Base-by-base conservation (phyloP, 2,888 invertebrate genomes). In the Andricus quercusramuli region DNA sequence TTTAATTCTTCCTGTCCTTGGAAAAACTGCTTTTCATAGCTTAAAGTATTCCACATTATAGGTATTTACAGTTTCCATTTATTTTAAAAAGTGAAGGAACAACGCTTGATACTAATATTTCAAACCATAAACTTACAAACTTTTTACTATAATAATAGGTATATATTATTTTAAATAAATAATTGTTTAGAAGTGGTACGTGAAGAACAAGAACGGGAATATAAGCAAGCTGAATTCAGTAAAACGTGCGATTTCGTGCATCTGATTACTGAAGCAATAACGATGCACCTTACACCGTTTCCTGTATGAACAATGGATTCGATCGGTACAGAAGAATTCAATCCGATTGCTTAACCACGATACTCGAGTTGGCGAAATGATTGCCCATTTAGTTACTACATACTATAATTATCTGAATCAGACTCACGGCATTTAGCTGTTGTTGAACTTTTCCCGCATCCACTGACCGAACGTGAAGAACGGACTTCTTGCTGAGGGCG, bases 391-490 rank as follows among this genome's bases (percentile, higher is more conserved):
- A 76, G 66, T 65, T 56, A 80, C 79, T 78, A 77, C 56, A 56
- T 56, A 56, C 74, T 56, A 74, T 74, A 74, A 74, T 74, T 74
- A 74, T 74, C 74, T 74, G 74, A 74, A 74, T 74, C 56, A 78
- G 77, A 93, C 94, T 94, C 93, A 96, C 96, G 89, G 93, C 92
- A 93, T 94, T 95, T 90, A 96, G 95, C 89, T 95, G 95, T 90
- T 95, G 95, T 90, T 95, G 95, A 77, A 95, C 95, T 93, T 95
- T 95, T 85, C 94, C 93, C 78, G 95, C 94, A 91, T 96, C 96
- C 85, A 94, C 94, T 85, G 95, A 95, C 88, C 96, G 94, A 83
- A 95, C 95, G 92, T 96, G 95, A 47, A 95, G 93, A 70, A 95
- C 94, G 82, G 94, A 94, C 90, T 95, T 95, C 93, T 96, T 96